Evolutionary conservation across 2,888 invertebrate species (phyloP).

Genomic region (Caenorhabditis sp.): DNA sequence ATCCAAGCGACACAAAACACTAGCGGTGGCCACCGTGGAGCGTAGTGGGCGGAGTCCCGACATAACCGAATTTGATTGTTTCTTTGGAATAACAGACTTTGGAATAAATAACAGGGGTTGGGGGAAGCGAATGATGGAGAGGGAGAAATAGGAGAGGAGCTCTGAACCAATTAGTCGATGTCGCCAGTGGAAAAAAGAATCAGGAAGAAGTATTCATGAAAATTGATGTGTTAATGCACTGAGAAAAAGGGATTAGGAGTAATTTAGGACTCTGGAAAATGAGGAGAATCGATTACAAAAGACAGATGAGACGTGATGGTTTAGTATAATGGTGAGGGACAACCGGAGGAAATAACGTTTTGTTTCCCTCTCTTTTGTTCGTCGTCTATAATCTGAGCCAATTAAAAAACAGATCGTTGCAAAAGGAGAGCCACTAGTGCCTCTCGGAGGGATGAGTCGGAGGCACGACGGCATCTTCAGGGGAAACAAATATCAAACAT

Average conservation of each 20-base stretch:
- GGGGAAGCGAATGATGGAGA: slow-evolving; percentile 22
- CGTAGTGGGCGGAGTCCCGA: slow-evolving; percentile 14
- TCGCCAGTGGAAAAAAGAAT: slow-evolving; percentile 8
- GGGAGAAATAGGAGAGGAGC: slow-evolving; percentile 32
- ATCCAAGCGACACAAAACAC: slow-evolving; percentile 22
- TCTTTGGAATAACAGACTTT: slow-evolving; percentile 1
- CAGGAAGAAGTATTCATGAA: too few species aligned
- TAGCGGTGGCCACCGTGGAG: slow-evolving; percentile 7
- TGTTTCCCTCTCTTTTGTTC: slow-evolving; percentile 33
- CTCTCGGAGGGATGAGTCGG: slow-evolving; percentile 21
- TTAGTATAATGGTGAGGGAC: slow-evolving; percentile 23
- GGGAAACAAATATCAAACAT: slow-evolving; percentile 37
- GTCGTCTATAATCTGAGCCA: slow-evolving; percentile 45
- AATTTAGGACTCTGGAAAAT: slow-evolving; percentile 3
- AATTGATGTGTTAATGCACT: not conserved
- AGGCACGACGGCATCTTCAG: not conserved
- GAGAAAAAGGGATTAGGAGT: slow-evolving; percentile 40
- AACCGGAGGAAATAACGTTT: slow-evolving; percentile 9
- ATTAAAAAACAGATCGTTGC: slow-evolving; percentile 12
- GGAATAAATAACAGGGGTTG: too few species aligned
- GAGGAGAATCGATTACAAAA: not conserved
- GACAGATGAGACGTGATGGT: slow-evolving; percentile 1
- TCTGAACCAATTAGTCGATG: slow-evolving; percentile 47
- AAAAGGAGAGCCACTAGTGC: slow-evolving; percentile 14
- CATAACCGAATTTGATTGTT: slow-evolving; percentile 41